Conservation (phyloP, 1,140 invertebrate genomes). For the Cephus cinctus region DNA sequence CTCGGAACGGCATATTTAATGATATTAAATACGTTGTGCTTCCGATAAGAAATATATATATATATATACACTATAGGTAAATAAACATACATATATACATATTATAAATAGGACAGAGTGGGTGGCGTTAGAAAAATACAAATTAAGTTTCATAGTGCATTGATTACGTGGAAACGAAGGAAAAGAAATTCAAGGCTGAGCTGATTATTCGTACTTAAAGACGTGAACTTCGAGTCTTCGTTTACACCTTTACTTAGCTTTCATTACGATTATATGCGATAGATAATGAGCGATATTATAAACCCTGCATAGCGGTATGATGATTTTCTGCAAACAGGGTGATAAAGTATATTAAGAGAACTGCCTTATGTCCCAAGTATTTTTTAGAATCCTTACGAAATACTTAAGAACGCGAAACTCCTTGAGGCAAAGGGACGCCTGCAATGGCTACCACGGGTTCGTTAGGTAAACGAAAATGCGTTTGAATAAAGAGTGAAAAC, state of each 20-base stretch:
- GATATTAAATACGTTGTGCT: constrained; percentile 12
- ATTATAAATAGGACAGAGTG: too few relatives aligned
- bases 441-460: too few relatives aligned
- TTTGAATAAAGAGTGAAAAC: too few relatives aligned
- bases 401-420: too few relatives aligned
- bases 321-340: constrained; percentile 36
- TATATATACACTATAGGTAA: background rate
- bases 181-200: constrained; percentile 37
- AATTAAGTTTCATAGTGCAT: too few relatives aligned
- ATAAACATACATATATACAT: background rate
- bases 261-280: constrained; percentile 4
- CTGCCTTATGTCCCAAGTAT: constrained; percentile 33
- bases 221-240: background rate
- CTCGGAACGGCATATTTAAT: constrained; percentile 15
- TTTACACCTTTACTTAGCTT: background rate
- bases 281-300: too few relatives aligned
- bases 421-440: too few relatives aligned
- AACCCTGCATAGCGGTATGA: constrained; percentile 13
- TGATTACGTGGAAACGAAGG: constrained; percentile 18
- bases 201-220: background rate
- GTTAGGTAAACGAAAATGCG: too few relatives aligned
- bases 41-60: constrained; percentile 7
- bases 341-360: constrained; percentile 29
- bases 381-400: constrained; percentile 19
- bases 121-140: too few relatives aligned